A percentile compares a stretch with the other conserved stretches of the same genome.
Conservation (phyloP, 2,888 invertebrate genomes). For the Tachina grossa region DNA sequence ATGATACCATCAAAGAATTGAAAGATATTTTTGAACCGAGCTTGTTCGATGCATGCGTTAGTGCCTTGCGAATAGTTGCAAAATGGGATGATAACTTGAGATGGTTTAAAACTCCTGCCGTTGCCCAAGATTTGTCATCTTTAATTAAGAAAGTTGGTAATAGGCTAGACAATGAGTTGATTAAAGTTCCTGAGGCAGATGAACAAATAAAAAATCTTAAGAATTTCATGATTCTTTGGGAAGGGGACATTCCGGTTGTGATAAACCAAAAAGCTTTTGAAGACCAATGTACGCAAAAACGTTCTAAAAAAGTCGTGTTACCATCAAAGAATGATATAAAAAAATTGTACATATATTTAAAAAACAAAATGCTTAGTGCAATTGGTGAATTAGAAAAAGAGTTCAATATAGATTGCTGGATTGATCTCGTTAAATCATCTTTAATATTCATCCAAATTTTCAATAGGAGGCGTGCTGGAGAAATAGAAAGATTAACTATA, state of each 20-base stretch:
- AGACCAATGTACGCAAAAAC: constrained; percentile 8
- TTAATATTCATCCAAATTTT: constrained; percentile 35
- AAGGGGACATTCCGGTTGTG: constrained; percentile 4
- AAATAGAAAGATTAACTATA: neutral
- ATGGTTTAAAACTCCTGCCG: constrained; percentile 35
- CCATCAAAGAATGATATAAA: neutral
- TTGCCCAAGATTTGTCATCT: constrained; percentile 21
- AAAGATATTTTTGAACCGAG: neutral
- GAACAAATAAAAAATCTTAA: neutral
- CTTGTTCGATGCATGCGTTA: neutral
- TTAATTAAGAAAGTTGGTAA: constrained; percentile 1
- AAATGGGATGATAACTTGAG: constrained; percentile 10
- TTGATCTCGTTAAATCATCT: neutral
- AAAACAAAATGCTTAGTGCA: neutral
- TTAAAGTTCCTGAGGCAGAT: neutral
- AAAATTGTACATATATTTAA: neutral
- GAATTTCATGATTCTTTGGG: constrained; percentile 11
- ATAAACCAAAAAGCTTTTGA: constrained; percentile 38
- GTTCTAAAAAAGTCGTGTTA: neutral
- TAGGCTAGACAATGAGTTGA: neutral
- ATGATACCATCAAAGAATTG: neutral
- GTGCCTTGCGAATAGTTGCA: constrained; percentile 3
- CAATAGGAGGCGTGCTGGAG: constrained; percentile 27
- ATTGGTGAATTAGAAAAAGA: neutral
- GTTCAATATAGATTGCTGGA: neutral